Base-by-base conservation (phyloP, 1,140 invertebrate species). In the Drosophila teissieri region DNA sequence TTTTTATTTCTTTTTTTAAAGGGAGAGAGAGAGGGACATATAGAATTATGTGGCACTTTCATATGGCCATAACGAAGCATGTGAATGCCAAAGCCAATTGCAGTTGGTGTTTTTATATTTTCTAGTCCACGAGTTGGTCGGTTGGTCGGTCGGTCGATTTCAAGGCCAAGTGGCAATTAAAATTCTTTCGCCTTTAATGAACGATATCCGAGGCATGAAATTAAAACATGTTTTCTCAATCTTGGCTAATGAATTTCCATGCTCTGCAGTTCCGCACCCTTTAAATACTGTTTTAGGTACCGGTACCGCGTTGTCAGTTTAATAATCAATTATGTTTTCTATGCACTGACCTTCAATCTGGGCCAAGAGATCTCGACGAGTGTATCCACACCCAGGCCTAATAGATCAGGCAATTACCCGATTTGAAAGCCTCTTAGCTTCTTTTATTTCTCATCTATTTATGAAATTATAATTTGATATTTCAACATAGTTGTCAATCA, bases 401-500 rank as follows among this genome's bases (percentile, higher is more conserved):
- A 89, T 89, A 89, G 84, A 67, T 56, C 60, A 64, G 73, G 85
- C 84, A 89, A 89, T 89, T 89, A 89, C 80, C 84, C 64, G 67
- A 85, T 81, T 81, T 80, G 78, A 85, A 85, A 86, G 82, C 82
- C 73, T 75, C 80, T 86, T 86, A 86, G 73, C 64, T 67, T 88
- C 78, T 73, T 73, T 79, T 82, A 69, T 46, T 63, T 53, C 45
- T 44, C 55, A 45, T 75, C 65, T 85, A 79, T 83, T 86, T 88
- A 77, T 80, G 73, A 78, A 89, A 75, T 85, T 65, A 80, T 89
- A 89, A 89, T 89, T 89, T 89, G 64, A 89, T 89, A 89, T 89
- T 89, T 89, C 84, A 89, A 89, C 84, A 89, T 89, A 84, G 84
- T 89, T 89, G 84, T 89, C 84, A 89, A 89, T 89, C 84, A 89